Conservation (phyloP, 1,140 invertebrate species). For the Drosophila tristis region DNA sequence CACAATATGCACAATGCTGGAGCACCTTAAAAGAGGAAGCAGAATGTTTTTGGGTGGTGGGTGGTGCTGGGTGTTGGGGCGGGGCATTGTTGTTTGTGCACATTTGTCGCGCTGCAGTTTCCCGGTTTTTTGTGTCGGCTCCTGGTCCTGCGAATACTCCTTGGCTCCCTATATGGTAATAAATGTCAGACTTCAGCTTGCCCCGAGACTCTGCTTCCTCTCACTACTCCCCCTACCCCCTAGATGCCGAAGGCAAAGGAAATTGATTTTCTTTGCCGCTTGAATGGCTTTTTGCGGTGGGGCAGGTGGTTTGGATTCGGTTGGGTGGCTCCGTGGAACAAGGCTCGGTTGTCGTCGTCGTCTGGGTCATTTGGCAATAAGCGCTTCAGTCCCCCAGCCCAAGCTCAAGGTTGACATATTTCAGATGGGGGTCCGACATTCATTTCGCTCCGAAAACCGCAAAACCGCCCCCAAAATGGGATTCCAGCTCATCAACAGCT, state of each 20-base stretch:
- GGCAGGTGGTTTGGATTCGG: conserved; percentile 21
- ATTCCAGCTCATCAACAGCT: conserved; percentile 59
- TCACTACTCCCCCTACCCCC: not conserved
- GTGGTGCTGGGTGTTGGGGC: not conserved
- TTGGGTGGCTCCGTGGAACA: not conserved
- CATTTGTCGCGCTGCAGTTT: conserved; percentile 73
- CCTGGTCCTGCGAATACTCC: conserved; percentile 21
- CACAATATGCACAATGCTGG: conserved; percentile 57
- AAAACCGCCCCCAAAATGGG: conserved; percentile 33
- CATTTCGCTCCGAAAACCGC: conserved; percentile 11
- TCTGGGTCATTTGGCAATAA: conserved; percentile 60
- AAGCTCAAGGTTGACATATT: conserved; percentile 51
- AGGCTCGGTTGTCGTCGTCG: conserved; percentile 3
- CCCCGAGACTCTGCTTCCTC: not conserved
- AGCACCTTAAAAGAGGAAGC: conserved; percentile 15
- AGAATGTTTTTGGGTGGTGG: too few species aligned
- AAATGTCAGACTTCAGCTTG: conserved; percentile 72
- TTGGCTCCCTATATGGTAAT: conserved; percentile 75
- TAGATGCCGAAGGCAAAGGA: conserved; percentile 36
- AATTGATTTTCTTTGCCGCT: conserved; percentile 77
- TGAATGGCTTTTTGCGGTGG: conserved; percentile 27
- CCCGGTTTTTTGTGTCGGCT: conserved; percentile 49
- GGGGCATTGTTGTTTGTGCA: conserved; percentile 24
- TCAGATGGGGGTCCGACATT: conserved; percentile 25
- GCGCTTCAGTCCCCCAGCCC: conserved; percentile 25